These are phyloP conservation scores for Mesochorus sp. DNA, from an alignment of 2,888 invertebrate species.

Conservation along the genomic window DNA sequence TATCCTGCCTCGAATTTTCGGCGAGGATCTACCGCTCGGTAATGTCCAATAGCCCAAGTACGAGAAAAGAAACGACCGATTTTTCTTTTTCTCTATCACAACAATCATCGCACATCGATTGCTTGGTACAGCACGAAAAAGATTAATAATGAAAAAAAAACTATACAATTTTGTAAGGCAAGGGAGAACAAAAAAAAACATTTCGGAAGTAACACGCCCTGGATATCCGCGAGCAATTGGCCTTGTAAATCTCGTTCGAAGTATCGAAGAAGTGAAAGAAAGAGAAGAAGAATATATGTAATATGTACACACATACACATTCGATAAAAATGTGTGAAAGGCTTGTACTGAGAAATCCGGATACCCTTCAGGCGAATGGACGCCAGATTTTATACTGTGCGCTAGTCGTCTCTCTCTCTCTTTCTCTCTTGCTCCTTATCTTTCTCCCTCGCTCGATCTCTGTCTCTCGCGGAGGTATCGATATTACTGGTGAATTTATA, in stretches of 20 bases:
- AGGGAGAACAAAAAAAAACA: background rate
- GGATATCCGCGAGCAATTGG: background rate
- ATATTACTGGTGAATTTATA: conserved; percentile 60
- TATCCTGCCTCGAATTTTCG: conserved; percentile 24
- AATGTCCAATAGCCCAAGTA: conserved; percentile 39
- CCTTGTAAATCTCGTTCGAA: conserved; percentile 1
- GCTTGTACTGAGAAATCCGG: conserved; percentile 61
- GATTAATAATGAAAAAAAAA: too few species aligned
- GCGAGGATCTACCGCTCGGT: background rate
- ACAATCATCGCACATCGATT: conserved; percentile 15
- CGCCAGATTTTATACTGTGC: conserved; percentile 53
- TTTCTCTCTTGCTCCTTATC: conserved; percentile 33
- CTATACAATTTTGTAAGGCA: conserved; percentile 10
- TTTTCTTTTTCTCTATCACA: conserved; percentile 7
- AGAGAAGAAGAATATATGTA: background rate
- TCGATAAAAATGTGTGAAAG: conserved; percentile 58
- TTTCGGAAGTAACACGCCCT: background rate
- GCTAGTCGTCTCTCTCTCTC: conserved; percentile 38
- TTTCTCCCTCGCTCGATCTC: conserved; percentile 20
- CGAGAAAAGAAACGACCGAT: conserved; percentile 15
- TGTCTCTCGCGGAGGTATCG: conserved; percentile 45
- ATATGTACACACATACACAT: background rate
- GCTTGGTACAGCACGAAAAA: background rate
- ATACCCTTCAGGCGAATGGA: conserved; percentile 52
- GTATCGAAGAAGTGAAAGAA: conserved; percentile 4